Evolutionary conservation across 2,797 vertebrate genomes (phyloP), one percentile per base, ranked within the genome.

Genomic region (Anguilla pacifica): DNA sequence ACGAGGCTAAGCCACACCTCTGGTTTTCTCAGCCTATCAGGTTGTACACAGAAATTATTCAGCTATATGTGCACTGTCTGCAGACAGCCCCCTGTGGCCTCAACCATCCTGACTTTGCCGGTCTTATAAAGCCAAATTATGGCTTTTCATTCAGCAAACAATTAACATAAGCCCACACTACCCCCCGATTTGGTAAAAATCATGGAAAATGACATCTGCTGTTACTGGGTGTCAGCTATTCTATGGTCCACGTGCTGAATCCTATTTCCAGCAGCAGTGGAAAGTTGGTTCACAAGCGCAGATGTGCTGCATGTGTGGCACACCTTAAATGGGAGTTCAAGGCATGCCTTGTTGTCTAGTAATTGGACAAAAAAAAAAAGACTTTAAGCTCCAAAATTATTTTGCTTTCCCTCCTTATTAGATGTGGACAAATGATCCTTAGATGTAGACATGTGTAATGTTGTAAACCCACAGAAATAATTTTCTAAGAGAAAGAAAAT

Each of bases 281-380:
- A 84, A 74, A 74, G 25, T n/a, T 55, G 49, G 82, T 84, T 55
- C 82, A 55, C 28, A 57, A 55, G 15, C 4, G 25, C 55, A n/a
- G 22, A 84, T 28, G n/a, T 4, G n/a, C 70, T 35, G 25, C 64
- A 67, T 28, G 70, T 57, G 51, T 31, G 7, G 25, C 22, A 55
- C n/a, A 51, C 82, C 82, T 84, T 84, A 84, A 53, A 84, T 84
- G 82, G 82, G 49, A 84, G n/a, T 55, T 84, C 13, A 17, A 31
- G 70, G 82, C n/a, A 31, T 84, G 28, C 28, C 70, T 31, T 15
- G 70, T 25, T n/a, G 49, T 15, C 82, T 25, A n/a, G 19, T 9
- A n/a, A 31, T 35, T 55, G 49, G 46, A 84, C 25, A 35, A 35
- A 35, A 35, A 35, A 35, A 35, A 35, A 28, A 84, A 53, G 51